phyloP scores from a whole-genome alignment of 2,113 vertebrate genomes.

The Rhipidura dahli region DNA sequence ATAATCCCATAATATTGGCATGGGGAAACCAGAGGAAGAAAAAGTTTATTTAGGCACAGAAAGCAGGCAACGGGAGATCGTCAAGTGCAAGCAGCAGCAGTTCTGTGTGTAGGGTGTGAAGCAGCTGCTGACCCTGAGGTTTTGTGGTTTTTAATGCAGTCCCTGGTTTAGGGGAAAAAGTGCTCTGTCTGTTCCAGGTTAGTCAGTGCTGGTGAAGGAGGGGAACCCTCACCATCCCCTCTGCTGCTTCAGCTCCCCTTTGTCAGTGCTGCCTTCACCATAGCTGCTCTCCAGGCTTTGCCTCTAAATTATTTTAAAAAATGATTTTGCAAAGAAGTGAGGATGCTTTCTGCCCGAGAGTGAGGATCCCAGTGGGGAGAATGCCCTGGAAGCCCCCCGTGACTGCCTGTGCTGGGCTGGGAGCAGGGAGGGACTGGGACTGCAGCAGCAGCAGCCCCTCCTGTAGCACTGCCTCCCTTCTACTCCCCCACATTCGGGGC shows the following conservation, averaged over 20 bases:
- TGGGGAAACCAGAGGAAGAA: not conserved
- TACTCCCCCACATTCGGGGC: accelerated
- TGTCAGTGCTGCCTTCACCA: not conserved
- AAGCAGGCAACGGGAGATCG: not conserved
- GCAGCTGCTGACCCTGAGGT: not conserved
- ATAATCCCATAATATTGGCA: not conserved
- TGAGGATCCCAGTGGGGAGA: accelerated
- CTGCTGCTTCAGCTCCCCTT: not conserved
- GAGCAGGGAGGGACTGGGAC: not conserved
- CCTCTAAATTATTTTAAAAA: not conserved
- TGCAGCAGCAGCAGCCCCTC: not conserved
- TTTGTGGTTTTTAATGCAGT: not conserved
- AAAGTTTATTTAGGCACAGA: not conserved
- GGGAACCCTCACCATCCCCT: not conserved
- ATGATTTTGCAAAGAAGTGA: not conserved
- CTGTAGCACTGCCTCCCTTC: not conserved
- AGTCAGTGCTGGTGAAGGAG: not conserved
- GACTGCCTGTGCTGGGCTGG: not conserved
- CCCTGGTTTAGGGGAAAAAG: not conserved
- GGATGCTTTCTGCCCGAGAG: accelerated
- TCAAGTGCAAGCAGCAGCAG: not conserved
- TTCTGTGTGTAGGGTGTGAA: not conserved
- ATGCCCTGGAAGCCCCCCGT: accelerated
- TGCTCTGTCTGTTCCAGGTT: not conserved
- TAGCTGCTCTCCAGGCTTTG: not conserved